phyloP scores from a whole-genome alignment of 2,113 vertebrate genomes.

The Sciurus niger region DNA sequence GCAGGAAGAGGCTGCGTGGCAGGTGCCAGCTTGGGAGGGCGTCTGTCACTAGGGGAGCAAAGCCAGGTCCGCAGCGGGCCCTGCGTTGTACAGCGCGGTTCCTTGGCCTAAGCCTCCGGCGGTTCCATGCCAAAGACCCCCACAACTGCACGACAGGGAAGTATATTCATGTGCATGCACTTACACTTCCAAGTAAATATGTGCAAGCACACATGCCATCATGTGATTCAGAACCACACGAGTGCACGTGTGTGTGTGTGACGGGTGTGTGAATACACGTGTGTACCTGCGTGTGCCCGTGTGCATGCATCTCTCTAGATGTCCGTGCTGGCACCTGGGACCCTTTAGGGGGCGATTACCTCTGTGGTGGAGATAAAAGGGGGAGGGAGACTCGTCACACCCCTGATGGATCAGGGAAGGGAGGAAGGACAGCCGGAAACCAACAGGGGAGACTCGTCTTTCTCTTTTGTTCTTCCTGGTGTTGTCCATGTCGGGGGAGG shows the following conservation, averaged over 20 bases:
- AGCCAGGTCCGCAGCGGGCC: too few relatives aligned
- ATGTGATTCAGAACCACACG: not conserved
- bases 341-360: not conserved
- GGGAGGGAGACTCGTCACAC: not conserved
- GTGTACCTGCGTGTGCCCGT: not conserved
- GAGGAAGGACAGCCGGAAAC: not conserved
- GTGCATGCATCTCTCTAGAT: not conserved
- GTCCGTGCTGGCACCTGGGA: not conserved
- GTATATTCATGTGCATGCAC: not conserved
- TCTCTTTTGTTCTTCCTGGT: not conserved
- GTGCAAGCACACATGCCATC: not conserved
- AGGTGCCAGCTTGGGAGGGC: not conserved
- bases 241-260: not conserved
- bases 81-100: too few relatives aligned
- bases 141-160: too few relatives aligned
- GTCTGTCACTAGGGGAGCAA: not conserved
- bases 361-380: not conserved
- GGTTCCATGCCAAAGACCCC: too few relatives aligned
- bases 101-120: too few relatives aligned
- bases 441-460: not conserved
- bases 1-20: not conserved
- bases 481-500: not conserved
- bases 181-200: not conserved
- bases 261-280: too few relatives aligned
- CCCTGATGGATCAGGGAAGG: not conserved